Conservation (phyloP, 2,797 vertebrate species). For the Eurystomus glaucurus region DNA sequence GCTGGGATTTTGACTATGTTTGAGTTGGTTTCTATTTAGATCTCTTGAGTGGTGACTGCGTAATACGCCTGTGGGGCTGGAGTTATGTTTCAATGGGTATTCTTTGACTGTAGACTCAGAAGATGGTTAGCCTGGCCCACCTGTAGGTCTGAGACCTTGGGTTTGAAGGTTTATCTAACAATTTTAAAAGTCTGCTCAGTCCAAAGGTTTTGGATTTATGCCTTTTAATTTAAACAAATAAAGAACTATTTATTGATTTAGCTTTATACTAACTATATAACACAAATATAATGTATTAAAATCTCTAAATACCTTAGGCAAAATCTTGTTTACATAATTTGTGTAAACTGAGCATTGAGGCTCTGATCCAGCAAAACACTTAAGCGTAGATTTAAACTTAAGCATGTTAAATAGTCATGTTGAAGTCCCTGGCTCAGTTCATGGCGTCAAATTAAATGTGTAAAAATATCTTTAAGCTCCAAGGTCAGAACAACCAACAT, state of each 20-base stretch:
- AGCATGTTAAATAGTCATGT: background rate
- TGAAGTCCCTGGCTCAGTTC: background rate
- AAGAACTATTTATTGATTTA: constrained; percentile 48
- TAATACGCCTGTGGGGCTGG: background rate
- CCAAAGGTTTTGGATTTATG: constrained; percentile 28
- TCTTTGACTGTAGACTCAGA: background rate
- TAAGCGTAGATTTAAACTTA: constrained; percentile 29
- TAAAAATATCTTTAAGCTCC: background rate
- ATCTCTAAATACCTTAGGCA: constrained; percentile 47
- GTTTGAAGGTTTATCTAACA: background rate
- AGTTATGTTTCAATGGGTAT: background rate
- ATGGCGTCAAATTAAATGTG: background rate
- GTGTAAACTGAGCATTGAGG: background rate
- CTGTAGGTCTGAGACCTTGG: background rate
- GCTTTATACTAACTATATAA: constrained; percentile 10
- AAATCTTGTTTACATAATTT: constrained; percentile 35
- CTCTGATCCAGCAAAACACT: background rate
- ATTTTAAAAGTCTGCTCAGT: background rate
- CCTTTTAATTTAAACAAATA: constrained; percentile 43
- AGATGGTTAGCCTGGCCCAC: background rate
- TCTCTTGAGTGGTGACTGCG: constrained; percentile 30
- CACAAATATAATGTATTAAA: constrained; percentile 22
- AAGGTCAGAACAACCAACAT: background rate
- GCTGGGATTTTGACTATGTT: constrained; percentile 45
- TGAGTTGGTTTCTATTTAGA: constrained; percentile 33